Evolutionary conservation across 2,797 vertebrate genomes (phyloP).

Genomic region (Mormyrus hasselquistii): DNA sequence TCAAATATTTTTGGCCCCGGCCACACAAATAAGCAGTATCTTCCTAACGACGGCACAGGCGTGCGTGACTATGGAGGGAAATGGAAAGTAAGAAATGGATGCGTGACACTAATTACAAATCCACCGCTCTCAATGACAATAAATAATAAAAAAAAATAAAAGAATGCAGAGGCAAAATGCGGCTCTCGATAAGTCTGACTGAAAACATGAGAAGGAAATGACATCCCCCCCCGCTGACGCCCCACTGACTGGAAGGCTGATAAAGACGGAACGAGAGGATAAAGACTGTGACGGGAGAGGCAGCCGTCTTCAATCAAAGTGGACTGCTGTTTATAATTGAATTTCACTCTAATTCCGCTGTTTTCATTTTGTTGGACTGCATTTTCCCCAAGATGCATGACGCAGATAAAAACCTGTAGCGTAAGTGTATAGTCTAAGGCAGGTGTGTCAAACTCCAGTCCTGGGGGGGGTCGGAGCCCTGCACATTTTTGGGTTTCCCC

Average conservation of each 20-base stretch:
- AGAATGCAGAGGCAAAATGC: slow-evolving; percentile 56
- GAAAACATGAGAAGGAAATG: slow-evolving; percentile 17
- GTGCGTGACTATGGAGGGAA: slow-evolving; percentile 58
- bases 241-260: background rate
- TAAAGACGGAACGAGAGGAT: slow-evolving; percentile 13
- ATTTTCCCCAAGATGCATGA: background rate
- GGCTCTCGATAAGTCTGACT: slow-evolving; percentile 40
- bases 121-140: slow-evolving; percentile 56
- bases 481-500: no score
- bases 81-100: slow-evolving; percentile 49
- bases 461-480: no score
- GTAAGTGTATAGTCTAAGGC: background rate
- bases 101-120: slow-evolving; percentile 62
- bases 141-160: slow-evolving; percentile 25
- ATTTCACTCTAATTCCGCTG: slow-evolving; percentile 5
- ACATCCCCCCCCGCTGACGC: background rate
- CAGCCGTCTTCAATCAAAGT: slow-evolving; percentile 30
- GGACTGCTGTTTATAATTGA: background rate
- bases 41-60: slow-evolving; percentile 74
- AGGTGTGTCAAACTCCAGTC: no score
- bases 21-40: slow-evolving; percentile 55
- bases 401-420: background rate
- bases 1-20: slow-evolving; percentile 66
- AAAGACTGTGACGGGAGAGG: slow-evolving; percentile 17
- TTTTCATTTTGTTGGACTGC: background rate